Base-by-base conservation (phyloP, 2,113 vertebrate species). In the Sinocyclocheilus anophthalmus region DNA sequence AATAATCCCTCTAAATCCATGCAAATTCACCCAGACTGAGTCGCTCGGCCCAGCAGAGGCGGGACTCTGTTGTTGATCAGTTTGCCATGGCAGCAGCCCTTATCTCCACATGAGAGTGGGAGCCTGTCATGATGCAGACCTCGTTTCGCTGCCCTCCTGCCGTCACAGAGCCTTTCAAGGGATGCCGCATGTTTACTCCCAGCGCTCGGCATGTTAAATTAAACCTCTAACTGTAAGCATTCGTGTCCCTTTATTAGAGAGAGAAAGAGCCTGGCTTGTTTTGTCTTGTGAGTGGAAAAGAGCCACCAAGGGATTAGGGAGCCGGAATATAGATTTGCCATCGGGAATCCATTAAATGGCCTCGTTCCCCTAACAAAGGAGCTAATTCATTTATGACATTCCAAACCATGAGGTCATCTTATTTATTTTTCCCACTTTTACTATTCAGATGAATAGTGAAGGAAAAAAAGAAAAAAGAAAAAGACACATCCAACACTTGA, bases 1-100 rank as follows among this genome's bases (percentile, higher is more conserved):
- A 92, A 92, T 97, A 98, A 98, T 98, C 96, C 96, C 91, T 89
- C 94, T 92, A 94, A 95, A 84, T 93, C 92, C 89, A 94, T 93
- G 93, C 91, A 92, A 93, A 91, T 94, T 93, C 92, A 91, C 88
- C 90, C 48, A 83, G 85, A 30, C 88, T 18, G 87, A 84, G 87
- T 88, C 65, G 33, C 90, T 90, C 87, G 26, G 65, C 88, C 91
- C 94, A 73, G 59, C 57, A 81, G 72, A 84, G 84, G 94, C 90
- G 13, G 90, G 82, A 79, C 84, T 87, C 73, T 76, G 84, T 87
- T 85, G 57, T 81, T 11, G 80, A 88, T 86, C 84, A 53, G 88
- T 53, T 91, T 92, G 89, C 90, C 92, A 92, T 92, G 93, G 93
- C 92, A 94, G 93, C 93, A 90, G 90, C 92, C 89, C 91, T 90